These are phyloP conservation scores for Pterostichus niger DNA, from an alignment of 2,888 invertebrate species.

Conservation along the genomic window DNA sequence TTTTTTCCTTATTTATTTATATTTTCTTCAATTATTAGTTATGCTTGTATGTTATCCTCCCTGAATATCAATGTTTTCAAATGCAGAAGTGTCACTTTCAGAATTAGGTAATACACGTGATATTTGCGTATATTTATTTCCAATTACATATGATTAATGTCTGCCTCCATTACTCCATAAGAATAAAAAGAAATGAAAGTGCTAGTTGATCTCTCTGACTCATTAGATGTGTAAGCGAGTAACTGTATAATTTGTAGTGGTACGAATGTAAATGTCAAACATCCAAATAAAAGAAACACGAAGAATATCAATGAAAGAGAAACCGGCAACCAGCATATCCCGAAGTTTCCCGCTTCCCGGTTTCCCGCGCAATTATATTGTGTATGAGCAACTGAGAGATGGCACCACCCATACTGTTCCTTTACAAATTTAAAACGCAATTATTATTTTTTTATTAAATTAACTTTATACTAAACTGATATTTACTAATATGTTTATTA, in stretches of 20 bases:
- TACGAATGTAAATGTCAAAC: slow-evolving; percentile 26
- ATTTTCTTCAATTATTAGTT: too few relatives aligned
- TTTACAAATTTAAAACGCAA: not conserved
- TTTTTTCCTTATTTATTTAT: too few relatives aligned
- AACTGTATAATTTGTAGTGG: slow-evolving; percentile 39
- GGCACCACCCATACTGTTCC: slow-evolving; percentile 6
- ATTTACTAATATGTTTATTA: not conserved
- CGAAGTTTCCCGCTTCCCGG: slow-evolving; percentile 15
- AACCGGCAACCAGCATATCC: slow-evolving; percentile 49
- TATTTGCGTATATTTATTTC: not conserved
- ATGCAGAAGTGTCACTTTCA: too few relatives aligned
- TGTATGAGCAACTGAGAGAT: not conserved
- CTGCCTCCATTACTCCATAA: not conserved
- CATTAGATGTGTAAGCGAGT: slow-evolving; percentile 21
- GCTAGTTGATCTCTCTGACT: slow-evolving; percentile 10
- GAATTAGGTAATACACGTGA: too few relatives aligned
- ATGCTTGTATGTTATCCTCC: too few relatives aligned
- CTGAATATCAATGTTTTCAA: too few relatives aligned
- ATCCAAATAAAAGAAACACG: slow-evolving; percentile 25
- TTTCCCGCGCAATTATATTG: slow-evolving; percentile 32
- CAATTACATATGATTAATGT: not conserved
- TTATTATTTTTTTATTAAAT: not conserved
- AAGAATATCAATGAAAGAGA: slow-evolving; percentile 33
- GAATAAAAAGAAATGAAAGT: not conserved
- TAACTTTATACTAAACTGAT: not conserved